Base-by-base conservation (phyloP, 2,888 invertebrate genomes). In the Anagyrus pseudococci region DNA sequence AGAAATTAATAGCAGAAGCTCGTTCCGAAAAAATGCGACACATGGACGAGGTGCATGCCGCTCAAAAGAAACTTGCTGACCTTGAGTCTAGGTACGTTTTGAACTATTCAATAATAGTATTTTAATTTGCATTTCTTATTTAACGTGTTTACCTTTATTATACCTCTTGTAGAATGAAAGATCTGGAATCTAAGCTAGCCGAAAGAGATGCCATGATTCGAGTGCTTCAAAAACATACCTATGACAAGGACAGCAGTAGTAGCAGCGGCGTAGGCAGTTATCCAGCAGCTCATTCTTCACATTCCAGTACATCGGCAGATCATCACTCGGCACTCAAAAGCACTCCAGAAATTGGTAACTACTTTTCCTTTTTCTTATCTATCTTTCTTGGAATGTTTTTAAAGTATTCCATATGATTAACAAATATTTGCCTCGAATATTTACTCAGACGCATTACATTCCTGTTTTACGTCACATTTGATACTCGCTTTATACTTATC, bases 181-280 rank as follows among this genome's bases (percentile, higher is more conserved):
- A 93, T 80, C 82, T 93, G 67, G 94, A 95, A 80, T 92, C 93
- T 3, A 92, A 93, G 77, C 85, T 95, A 60, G 92, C 93, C 0
- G 94, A 95, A 78, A 88, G 91, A 61, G 94, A 96, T 77, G 94
- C 94, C 0, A 93, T 95, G 91, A 93, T 96, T 71, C 88, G 91
- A 72, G 93, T 94, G 22, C 84, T 94, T 44, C 93, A 94, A 82
- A 91, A 91, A 71, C 91, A 91, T 76, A 89, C 90, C 0, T 86
- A 86, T 58, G 90, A 89, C 73, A 88, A 89, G 69, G 89, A 89
- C 56, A 88, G 88, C 72, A 83, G 84, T 29, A 76, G 77, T 58
- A 80, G 80, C 62, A 81, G 81, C 62, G 81, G 81, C 47, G 85
- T 86, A 68, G 84, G 84, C 66, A 85, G 85, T 63, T 85, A 86